A percentile compares a stretch with the other conserved stretches of the same genome.
Evolutionary conservation across 2,797 vertebrate species (phyloP).

Genomic region (Sebastes itinus): DNA sequence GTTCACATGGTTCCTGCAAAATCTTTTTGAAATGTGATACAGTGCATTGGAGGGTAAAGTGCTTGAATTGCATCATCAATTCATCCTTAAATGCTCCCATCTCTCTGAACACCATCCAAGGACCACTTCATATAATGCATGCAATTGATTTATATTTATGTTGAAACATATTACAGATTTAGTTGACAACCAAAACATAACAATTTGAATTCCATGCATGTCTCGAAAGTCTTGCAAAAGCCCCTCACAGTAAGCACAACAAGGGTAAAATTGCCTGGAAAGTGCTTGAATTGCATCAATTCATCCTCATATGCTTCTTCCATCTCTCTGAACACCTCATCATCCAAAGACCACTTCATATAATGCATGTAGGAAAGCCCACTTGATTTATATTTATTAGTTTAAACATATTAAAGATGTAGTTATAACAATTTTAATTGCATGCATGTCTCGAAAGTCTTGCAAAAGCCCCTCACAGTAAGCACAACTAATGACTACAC

Average conservation of each 20-base stretch:
- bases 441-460: not conserved
- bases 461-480: not conserved
- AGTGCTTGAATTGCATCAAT: not conserved
- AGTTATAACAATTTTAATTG: not conserved
- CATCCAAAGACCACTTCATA: not conserved
- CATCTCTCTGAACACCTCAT: not conserved
- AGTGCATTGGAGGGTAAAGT: too few relatives aligned
- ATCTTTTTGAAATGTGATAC: too few relatives aligned
- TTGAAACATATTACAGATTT: too few relatives aligned
- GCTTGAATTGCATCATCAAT: not conserved
- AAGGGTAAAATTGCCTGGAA: not conserved
- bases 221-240: too few relatives aligned
- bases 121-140: too few relatives aligned
- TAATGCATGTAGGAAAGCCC: not conserved
- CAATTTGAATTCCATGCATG: too few relatives aligned
- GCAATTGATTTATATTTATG: too few relatives aligned
- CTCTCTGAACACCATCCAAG: too few relatives aligned
- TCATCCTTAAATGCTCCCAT: too few relatives aligned
- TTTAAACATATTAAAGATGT: not conserved
- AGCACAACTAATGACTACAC: not conserved
- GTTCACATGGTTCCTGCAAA: too few relatives aligned
- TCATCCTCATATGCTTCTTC: not conserved
- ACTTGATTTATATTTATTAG: not conserved
- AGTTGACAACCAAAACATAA: too few relatives aligned
- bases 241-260: too few relatives aligned